Evolutionary conservation across 1,140 invertebrate species (phyloP), one percentile per base, ranked within the genome.

Genomic region (Cepaea nemoralis): DNA sequence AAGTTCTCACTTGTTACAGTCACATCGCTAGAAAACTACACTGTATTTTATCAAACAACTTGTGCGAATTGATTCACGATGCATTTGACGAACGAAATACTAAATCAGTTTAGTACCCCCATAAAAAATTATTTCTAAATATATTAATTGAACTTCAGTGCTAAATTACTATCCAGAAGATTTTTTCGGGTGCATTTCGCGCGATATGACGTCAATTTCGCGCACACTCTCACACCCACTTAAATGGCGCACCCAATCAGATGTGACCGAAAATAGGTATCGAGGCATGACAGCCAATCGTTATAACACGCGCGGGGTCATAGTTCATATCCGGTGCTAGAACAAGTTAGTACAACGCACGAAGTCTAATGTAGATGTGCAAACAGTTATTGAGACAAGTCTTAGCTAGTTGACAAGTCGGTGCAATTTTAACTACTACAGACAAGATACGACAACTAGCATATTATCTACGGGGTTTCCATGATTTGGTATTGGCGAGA

Each of bases 191-290:
- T 85, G 79, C 84, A 86, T 88, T 88, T 88, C 86, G 86, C 87
- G 87, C 87, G 87, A 86, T 84, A 88, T 87, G 83, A 84, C 85
- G 85, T 80, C 82, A 71, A 78, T 77, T 84, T 77, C 67, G 81
- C 76, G 78, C 82, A 75, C 70, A 69, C n/a, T n/a, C 67, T 67
- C 77, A 81, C 86, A 81, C 86, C 86, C 81, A 86, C 83, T 83
- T 77, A 2, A 73, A 63, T 76, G 3, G 33, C 12, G 77, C 50
- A 75, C 77, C 87, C 86, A 88, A 88, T 87, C 74, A 85, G 42
- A 82, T 50, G 31, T 39, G 63, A 35, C 40, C 45, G 12, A 27
- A 48, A 66, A 35, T 69, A 55, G 75, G 70, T 77, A 82, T 79
- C 74, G 69, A 84, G 35, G 50, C n/a, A 35, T 27, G 76, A 33